These are phyloP conservation scores for Tribolium castaneum DNA, from an alignment of 1,140 invertebrate genomes.

Conservation along the genomic window DNA sequence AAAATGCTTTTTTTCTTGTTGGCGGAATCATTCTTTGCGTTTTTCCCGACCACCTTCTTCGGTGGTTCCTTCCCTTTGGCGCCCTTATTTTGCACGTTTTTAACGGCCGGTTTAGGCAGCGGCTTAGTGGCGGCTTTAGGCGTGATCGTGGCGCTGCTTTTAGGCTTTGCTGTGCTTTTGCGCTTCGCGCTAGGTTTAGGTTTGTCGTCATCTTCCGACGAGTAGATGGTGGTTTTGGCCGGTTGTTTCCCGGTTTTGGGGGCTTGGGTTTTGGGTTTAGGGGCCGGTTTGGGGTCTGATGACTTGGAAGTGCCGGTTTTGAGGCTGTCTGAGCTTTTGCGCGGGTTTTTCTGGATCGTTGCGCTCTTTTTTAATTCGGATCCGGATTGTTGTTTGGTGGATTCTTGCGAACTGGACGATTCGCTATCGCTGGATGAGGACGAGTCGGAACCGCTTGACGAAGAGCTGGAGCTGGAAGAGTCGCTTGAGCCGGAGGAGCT, in stretches of 20 bases:
- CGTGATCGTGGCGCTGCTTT: constrained; percentile 64
- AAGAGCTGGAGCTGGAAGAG: constrained; percentile 72
- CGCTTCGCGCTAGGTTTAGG: constrained; percentile 61
- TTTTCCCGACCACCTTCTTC: constrained; percentile 50
- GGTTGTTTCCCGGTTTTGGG: constrained; percentile 64
- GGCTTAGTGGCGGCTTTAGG: constrained; percentile 63
- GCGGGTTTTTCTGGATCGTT: constrained; percentile 61
- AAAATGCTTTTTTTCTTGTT: constrained; percentile 86
- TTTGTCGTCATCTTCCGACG: constrained; percentile 68
- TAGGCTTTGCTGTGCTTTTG: constrained; percentile 62
- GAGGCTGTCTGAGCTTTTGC: constrained; percentile 62
- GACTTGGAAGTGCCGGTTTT: constrained; percentile 55
- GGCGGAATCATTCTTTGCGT: constrained; percentile 63
- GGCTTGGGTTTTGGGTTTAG: constrained; percentile 61
- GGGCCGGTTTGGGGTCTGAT: constrained; percentile 37
- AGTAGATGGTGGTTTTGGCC: constrained; percentile 60
- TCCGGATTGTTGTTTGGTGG: constrained; percentile 64
- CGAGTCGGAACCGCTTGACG: constrained; percentile 76
- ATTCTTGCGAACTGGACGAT: constrained; percentile 65
- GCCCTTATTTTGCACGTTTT: constrained; percentile 44
- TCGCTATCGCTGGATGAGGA: constrained; percentile 75
- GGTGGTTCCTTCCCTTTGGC: constrained; percentile 47
- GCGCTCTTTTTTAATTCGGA: constrained; percentile 67
- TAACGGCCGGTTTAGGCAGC: constrained; percentile 20
- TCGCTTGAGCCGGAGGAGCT: constrained; percentile 51